Evolutionary conservation across 2,113 vertebrate genomes (phyloP).

Genomic region (Alaudala cheleensis): DNA sequence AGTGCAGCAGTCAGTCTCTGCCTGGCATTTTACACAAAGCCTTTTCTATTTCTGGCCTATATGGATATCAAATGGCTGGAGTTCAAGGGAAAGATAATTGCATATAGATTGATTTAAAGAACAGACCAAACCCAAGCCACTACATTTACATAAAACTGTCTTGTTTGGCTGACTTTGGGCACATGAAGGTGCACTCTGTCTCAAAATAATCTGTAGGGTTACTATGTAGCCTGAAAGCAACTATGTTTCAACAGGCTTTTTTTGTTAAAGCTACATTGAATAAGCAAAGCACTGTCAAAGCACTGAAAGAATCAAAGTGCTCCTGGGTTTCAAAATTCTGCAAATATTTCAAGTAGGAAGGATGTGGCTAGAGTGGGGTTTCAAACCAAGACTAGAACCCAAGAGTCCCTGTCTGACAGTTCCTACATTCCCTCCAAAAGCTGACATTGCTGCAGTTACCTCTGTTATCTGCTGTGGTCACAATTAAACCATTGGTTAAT

Average conservation of each 20-base stretch:
- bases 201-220: background rate
- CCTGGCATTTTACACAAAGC: background rate
- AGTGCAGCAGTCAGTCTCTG: background rate
- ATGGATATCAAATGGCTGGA: background rate
- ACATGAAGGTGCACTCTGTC: background rate
- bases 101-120: background rate
- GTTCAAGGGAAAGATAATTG: background rate
- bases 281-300: background rate
- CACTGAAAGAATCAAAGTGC: background rate
- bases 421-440: background rate
- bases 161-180: background rate
- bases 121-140: background rate
- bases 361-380: background rate
- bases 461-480: background rate
- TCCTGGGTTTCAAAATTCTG: background rate
- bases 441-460: background rate
- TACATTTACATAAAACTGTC: background rate
- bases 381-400: background rate
- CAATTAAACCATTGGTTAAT: background rate
- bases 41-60: background rate
- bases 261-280: background rate
- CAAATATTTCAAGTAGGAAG: background rate
- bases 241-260: background rate
- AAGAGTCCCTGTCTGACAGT: background rate
- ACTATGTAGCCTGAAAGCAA: background rate